These are phyloP conservation scores for Arge pagana DNA, from an alignment of 2,888 invertebrate genomes.

Conservation along the genomic window DNA sequence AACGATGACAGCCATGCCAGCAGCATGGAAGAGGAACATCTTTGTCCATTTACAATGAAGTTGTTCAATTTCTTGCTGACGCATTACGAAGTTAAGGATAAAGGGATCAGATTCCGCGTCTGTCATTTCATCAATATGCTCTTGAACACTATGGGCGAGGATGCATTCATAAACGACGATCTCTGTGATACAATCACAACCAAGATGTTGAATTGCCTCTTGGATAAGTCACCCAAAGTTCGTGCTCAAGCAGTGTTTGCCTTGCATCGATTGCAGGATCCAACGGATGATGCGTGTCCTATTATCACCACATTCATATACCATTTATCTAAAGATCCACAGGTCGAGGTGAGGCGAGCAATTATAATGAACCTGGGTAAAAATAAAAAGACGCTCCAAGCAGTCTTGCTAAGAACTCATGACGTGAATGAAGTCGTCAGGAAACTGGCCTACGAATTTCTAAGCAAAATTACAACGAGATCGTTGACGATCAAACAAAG, in stretches of 20 bases:
- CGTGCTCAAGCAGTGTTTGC: constrained; percentile 80
- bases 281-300: constrained; percentile 73
- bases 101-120: constrained; percentile 71
- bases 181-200: constrained; percentile 74
- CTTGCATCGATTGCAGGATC: constrained; percentile 80
- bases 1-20: constrained; percentile 51
- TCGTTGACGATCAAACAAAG: constrained; percentile 70
- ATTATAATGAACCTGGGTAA: constrained; percentile 76
- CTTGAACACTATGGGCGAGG: constrained; percentile 73
- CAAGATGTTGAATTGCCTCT: constrained; percentile 68
- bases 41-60: constrained; percentile 62
- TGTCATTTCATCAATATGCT: constrained; percentile 80
- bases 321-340: constrained; percentile 76
- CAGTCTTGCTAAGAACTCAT: constrained; percentile 72
- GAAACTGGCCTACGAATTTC: constrained; percentile 60
- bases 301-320: constrained; percentile 74
- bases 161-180: constrained; percentile 77
- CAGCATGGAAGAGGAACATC: constrained; percentile 57
- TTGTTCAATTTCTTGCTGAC: constrained; percentile 68
- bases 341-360: constrained; percentile 73
- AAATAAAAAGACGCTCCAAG: constrained; percentile 70
- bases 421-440: constrained; percentile 82
- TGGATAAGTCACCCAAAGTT: constrained; percentile 77
- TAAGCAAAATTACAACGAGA: constrained; percentile 62
- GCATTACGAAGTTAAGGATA: constrained; percentile 59